These are phyloP conservation scores for Rosalia funebris DNA, from an alignment of 2,888 invertebrate genomes.

Conservation along the genomic window DNA sequence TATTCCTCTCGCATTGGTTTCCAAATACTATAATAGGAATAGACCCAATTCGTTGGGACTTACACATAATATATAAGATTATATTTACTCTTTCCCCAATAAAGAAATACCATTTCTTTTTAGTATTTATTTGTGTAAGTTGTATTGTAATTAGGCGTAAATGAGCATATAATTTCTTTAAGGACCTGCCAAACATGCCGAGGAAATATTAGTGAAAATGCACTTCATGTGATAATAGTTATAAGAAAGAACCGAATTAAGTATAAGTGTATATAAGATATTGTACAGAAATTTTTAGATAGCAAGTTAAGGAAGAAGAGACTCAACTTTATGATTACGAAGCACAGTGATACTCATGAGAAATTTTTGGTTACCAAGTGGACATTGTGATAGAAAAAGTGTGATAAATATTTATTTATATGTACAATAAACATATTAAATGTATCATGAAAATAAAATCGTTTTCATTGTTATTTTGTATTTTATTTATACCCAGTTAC, in stretches of 20 bases:
- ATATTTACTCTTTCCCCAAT: conserved; percentile 8
- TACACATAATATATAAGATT: conserved; percentile 7
- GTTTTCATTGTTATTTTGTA: background rate
- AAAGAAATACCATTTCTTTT: conserved; percentile 10
- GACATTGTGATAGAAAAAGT: conserved; percentile 9
- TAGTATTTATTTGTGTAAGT: conserved; percentile 16
- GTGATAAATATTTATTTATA: conserved; percentile 16
- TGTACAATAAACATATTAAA: background rate
- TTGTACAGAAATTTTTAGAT: conserved; percentile 24
- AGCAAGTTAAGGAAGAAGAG: conserved; percentile 12
- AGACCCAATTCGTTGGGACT: background rate
- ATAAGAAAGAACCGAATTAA: conserved; percentile 10
- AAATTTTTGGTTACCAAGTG: conserved; percentile 7
- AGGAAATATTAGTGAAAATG: conserved; percentile 5
- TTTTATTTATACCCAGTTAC: background rate
- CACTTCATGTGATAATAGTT: conserved; percentile 17
- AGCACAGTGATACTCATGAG: background rate
- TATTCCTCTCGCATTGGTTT: too few species aligned
- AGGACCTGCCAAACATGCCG: background rate
- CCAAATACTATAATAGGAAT: too few species aligned
- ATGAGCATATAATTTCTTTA: too few species aligned
- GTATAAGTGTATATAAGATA: conserved; percentile 15
- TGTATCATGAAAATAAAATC: background rate
- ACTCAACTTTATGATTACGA: background rate
- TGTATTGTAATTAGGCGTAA: background rate